Conservation (phyloP, 2,797 vertebrate species). For the Myotis pilosus region DNA sequence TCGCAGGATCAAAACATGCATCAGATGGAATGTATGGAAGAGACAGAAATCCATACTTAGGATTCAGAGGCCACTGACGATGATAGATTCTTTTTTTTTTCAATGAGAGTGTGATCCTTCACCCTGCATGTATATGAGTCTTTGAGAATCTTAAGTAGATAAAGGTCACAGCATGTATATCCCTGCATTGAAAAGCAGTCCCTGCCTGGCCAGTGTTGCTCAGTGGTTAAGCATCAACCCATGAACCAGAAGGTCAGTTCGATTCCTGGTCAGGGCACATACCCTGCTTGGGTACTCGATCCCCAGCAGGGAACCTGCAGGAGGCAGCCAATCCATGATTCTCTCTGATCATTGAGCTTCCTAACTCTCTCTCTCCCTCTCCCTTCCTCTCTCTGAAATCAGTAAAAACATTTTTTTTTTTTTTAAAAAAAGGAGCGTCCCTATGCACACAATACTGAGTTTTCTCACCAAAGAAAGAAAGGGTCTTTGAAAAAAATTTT, state of each 20-base stretch:
- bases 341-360: too few relatives aligned
- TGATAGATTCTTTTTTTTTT: not conserved
- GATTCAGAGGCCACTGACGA: not conserved
- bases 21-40: not conserved
- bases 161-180: not conserved
- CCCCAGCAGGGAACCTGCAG: too few relatives aligned
- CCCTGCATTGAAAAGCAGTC: not conserved
- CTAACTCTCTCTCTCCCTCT: too few relatives aligned
- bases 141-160: not conserved
- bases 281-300: too few relatives aligned
- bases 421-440: not conserved
- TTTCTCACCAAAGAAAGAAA: not conserved
- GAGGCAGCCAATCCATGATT: too few relatives aligned
- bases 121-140: fast-evolving
- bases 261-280: too few relatives aligned
- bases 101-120: not conserved
- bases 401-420: too few relatives aligned
- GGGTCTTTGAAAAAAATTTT: not conserved
- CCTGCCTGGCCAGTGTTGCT: not conserved
- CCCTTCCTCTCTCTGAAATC: too few relatives aligned
- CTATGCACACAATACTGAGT: not conserved
- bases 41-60: not conserved
- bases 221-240: too few relatives aligned
- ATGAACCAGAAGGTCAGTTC: too few relatives aligned
- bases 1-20: not conserved